Conservation (phyloP, 2,888 invertebrate species). For the Peribatodes rhomboidaria region DNA sequence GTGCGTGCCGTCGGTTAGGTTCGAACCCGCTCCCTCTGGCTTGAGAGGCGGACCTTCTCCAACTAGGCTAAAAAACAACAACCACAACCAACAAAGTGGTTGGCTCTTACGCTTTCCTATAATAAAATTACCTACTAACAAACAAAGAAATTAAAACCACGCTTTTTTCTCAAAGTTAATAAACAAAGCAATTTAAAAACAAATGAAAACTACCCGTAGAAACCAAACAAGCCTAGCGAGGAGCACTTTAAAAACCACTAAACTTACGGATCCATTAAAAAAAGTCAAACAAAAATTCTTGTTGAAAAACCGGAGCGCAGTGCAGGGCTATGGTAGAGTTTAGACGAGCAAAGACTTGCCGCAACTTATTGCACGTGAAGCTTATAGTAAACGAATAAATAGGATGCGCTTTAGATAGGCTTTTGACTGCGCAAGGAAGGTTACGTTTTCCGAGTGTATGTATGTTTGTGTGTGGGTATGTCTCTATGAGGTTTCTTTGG, state of each 20-base stretch:
- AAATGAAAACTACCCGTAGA: slow-evolving; percentile 24
- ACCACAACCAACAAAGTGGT: too few species aligned
- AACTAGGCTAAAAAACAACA: too few species aligned
- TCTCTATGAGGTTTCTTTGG: too few species aligned
- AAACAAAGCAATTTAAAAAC: slow-evolving; percentile 24
- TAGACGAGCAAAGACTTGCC: neutral
- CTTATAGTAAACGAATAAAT: too few species aligned
- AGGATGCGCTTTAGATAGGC: too few species aligned
- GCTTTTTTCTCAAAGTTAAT: too few species aligned
- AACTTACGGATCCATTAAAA: slow-evolving; percentile 41
- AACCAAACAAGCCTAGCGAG: slow-evolving; percentile 29
- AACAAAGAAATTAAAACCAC: slow-evolving; percentile 24
- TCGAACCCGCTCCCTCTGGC: too few species aligned
- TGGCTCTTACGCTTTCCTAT: neutral
- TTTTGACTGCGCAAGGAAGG: too few species aligned
- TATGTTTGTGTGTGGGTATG: too few species aligned
- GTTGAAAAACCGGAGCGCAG: slow-evolving; percentile 35
- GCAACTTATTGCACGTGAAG: neutral
- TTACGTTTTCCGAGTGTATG: too few species aligned
- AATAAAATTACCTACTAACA: neutral
- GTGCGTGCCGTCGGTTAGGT: too few species aligned
- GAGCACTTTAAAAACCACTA: slow-evolving; percentile 43
- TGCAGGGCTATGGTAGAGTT: slow-evolving; percentile 18
- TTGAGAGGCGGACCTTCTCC: too few species aligned
- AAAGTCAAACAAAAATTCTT: slow-evolving; percentile 44